Evolutionary conservation across 2,113 vertebrate species (phyloP).

Genomic region (Heterocephalus glaber): DNA sequence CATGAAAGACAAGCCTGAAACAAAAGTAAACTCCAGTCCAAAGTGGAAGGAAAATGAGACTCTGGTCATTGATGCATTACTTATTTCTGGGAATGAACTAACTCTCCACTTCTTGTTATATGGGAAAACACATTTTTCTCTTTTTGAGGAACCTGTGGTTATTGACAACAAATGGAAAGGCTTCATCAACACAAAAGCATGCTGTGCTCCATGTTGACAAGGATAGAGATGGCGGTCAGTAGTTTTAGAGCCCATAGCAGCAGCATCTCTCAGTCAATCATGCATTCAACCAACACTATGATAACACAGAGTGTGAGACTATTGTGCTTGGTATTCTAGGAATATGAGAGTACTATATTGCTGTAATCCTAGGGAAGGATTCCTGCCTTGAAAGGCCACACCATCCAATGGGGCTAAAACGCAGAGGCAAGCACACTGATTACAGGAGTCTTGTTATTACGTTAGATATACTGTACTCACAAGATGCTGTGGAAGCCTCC

Average conservation of each 20-base stretch:
- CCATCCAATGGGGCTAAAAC: background rate
- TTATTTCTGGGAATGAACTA: background rate
- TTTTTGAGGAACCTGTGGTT: background rate
- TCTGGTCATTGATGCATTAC: background rate
- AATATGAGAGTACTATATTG: background rate
- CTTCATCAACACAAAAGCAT: background rate
- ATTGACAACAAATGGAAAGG: background rate
- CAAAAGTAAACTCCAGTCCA: constrained; percentile 1
- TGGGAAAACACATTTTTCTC: constrained; percentile 43
- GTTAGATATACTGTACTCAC: background rate
- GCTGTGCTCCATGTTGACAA: background rate
- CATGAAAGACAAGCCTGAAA: background rate
- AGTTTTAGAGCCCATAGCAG: background rate
- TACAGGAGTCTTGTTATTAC: background rate
- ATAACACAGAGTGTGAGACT: background rate
- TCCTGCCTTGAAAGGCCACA: background rate
- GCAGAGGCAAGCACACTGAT: background rate
- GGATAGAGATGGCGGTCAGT: background rate
- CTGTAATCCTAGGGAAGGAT: background rate
- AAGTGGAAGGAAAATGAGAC: background rate
- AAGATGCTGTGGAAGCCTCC: background rate
- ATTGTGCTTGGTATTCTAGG: background rate
- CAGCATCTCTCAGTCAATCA: background rate
- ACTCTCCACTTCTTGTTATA: background rate
- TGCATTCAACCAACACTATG: background rate